phyloP scores from a whole-genome alignment of 2,888 invertebrate species.

The Yponomeuta malinellus region DNA sequence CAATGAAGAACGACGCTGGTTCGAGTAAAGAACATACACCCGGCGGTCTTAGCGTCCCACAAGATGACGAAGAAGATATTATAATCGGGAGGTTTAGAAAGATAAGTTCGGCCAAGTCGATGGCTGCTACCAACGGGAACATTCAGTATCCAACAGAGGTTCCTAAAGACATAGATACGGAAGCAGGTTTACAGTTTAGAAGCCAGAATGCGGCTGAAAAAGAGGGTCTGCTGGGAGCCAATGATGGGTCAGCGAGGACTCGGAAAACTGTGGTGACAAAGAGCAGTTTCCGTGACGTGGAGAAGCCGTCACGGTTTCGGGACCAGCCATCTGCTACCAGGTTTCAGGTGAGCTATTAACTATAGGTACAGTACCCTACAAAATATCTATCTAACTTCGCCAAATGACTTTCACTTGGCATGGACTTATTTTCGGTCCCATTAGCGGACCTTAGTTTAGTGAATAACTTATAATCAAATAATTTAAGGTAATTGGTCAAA shows the following conservation, averaged over 20 bases:
- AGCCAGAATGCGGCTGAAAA: constrained; percentile 34
- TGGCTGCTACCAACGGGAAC: constrained; percentile 71
- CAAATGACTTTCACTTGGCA: too few relatives aligned
- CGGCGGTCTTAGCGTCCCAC: constrained; percentile 40
- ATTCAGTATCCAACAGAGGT: constrained; percentile 60
- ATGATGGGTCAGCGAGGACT: constrained; percentile 34
- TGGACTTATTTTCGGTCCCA: too few relatives aligned
- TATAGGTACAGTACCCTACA: too few relatives aligned
- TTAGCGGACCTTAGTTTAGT: too few relatives aligned
- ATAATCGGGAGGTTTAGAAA: constrained; percentile 70
- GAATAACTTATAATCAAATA: too few relatives aligned
- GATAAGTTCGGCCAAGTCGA: constrained; percentile 71
- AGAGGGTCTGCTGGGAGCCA: constrained; percentile 33
- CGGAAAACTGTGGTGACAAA: constrained; percentile 59
- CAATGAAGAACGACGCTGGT: constrained; percentile 43
- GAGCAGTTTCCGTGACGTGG: constrained; percentile 78
- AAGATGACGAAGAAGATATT: constrained; percentile 63
- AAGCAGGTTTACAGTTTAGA: constrained; percentile 56
- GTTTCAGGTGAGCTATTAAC: constrained; percentile 66
- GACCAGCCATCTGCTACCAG: constrained; percentile 77
- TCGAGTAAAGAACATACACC: constrained; percentile 23
- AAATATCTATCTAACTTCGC: too few relatives aligned
- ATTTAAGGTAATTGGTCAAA: too few relatives aligned
- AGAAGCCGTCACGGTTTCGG: constrained; percentile 78
- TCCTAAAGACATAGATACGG: constrained; percentile 45